Percentiles rank a stretch among this genome's conserved stretches.
Evolutionary conservation across 2,113 vertebrate species (phyloP).

Genomic region (Empidonax traillii): DNA sequence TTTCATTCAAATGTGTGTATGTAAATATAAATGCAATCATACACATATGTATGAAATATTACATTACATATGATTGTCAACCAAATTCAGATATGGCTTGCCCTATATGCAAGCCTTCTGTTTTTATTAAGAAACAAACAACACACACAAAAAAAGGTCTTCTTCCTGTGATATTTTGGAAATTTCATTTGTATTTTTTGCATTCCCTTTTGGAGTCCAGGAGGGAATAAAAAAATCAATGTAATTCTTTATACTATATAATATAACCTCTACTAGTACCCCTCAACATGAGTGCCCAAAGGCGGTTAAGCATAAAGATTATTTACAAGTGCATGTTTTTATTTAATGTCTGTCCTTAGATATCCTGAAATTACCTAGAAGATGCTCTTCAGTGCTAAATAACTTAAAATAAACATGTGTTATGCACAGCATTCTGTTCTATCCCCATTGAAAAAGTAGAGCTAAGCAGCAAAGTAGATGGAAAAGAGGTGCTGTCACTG

Average conservation of each 20-base stretch:
- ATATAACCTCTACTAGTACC: background rate
- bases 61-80: background rate
- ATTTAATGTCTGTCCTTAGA: background rate
- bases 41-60: background rate
- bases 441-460: slow-evolving; percentile 30
- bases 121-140: background rate
- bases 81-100: background rate
- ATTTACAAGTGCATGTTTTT: slow-evolving; percentile 2
- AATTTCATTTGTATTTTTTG: background rate
- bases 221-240: background rate
- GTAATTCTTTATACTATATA: background rate
- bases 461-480: slow-evolving; percentile 46
- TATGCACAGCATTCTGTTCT: slow-evolving; percentile 26
- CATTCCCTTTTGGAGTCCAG: background rate
- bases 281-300: background rate
- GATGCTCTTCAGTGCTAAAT: background rate
- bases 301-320: background rate
- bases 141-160: background rate
- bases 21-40: background rate
- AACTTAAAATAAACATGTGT: slow-evolving; percentile 34
- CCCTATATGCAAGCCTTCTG: background rate
- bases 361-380: slow-evolving; percentile 8
- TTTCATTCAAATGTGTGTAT: background rate
- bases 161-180: background rate
- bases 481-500: slow-evolving; percentile 57